Conservation (phyloP, 2,888 invertebrate species). For the Drosophila pseudotakahashii region DNA sequence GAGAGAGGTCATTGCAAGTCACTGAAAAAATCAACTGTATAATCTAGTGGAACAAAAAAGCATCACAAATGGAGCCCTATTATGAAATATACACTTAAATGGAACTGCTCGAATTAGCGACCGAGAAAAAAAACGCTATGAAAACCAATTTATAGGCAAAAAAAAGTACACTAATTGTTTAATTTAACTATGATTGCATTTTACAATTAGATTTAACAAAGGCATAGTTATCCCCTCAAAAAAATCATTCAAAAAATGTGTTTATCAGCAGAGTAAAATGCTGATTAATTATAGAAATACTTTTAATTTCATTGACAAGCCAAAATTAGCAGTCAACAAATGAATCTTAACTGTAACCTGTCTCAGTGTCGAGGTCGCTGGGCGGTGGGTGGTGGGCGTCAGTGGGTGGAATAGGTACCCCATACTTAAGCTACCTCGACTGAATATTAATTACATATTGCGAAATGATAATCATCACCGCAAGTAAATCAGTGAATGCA, state of each 20-base stretch:
- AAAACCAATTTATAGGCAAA: not conserved
- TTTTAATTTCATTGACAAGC: conserved; percentile 61
- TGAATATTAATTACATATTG: conserved; percentile 40
- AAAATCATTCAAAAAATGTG: not conserved
- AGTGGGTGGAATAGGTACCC: conserved; percentile 13
- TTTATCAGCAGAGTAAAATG: not conserved
- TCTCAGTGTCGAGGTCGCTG: conserved; percentile 49
- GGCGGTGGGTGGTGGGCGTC: conserved; percentile 6
- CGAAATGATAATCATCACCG: conserved; percentile 20
- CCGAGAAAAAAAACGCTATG: not conserved
- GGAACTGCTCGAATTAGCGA: not conserved
- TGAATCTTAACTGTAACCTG: conserved; percentile 66
- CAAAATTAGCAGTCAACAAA: conserved; percentile 59
- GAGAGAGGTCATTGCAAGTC: not conserved
- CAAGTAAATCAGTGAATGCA: conserved; percentile 20
- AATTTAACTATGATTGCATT: not conserved
- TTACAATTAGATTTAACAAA: conserved; percentile 5
- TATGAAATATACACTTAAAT: not conserved
- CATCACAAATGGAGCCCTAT: not conserved
- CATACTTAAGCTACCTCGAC: conserved; percentile 25
- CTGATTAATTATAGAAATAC: conserved; percentile 4
- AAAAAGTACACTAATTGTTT: conserved; percentile 12
- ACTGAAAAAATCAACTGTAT: not conserved
- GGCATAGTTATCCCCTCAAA: not conserved
- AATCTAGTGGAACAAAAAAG: not conserved